Percentiles rank a stretch among this genome's conserved stretches.
These are phyloP conservation scores for Ridgeia piscesae DNA, from an alignment of 1,140 invertebrate species.

Conservation along the genomic window DNA sequence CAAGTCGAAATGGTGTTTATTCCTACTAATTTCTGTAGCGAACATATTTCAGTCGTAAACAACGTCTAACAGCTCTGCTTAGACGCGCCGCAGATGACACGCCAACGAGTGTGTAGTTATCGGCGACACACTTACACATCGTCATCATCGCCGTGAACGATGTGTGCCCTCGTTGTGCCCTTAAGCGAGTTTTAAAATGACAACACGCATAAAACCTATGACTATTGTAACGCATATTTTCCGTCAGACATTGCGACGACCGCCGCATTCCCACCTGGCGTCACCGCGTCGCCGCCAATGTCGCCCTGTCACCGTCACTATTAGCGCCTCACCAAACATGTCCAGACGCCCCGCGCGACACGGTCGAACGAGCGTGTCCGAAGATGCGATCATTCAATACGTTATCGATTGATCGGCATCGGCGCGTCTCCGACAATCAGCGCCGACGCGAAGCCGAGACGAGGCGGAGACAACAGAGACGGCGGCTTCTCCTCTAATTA, in stretches of 20 bases:
- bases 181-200: neutral
- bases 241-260: neutral
- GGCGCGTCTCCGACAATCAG: neutral
- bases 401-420: neutral
- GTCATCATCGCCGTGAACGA: neutral
- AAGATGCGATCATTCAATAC: neutral
- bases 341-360: neutral
- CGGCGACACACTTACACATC: neutral
- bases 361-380: neutral
- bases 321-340: neutral
- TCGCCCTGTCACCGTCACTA: neutral
- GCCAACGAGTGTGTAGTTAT: neutral
- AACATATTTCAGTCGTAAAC: neutral
- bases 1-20: neutral
- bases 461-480: neutral
- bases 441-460: neutral
- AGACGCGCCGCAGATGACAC: neutral
- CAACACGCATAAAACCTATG: neutral
- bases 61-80: neutral
- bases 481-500: neutral
- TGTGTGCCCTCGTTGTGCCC: neutral
- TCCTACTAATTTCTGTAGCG: neutral
- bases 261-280: neutral
- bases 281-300: neutral
- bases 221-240: neutral